These are phyloP conservation scores for Eulithis prunata DNA, from an alignment of 2,888 invertebrate genomes.

Conservation along the genomic window DNA sequence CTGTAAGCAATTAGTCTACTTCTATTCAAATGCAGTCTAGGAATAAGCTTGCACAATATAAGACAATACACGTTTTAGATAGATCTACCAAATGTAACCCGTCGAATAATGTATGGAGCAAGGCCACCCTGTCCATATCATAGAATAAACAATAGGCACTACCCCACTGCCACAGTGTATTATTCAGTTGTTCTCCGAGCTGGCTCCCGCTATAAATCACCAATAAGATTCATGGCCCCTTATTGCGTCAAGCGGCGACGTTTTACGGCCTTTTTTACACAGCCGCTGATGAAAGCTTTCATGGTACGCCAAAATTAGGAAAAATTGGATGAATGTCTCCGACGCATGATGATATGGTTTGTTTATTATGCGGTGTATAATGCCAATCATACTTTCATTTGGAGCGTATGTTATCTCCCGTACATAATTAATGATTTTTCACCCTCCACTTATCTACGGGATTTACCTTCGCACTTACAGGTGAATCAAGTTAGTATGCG, in stretches of 20 bases:
- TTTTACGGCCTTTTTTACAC: slow-evolving; percentile 47
- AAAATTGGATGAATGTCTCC: slow-evolving; percentile 22
- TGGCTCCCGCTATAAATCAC: slow-evolving; percentile 58
- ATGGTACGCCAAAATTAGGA: slow-evolving; percentile 33
- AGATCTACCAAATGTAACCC: background rate
- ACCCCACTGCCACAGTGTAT: slow-evolving; percentile 10
- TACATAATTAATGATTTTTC: too few species aligned
- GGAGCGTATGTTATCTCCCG: too few species aligned
- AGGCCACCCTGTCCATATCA: slow-evolving; percentile 2
- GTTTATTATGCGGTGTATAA: background rate
- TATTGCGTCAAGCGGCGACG: slow-evolving; percentile 53
- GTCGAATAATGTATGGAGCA: slow-evolving; percentile 2
- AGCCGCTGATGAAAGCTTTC: slow-evolving; percentile 40
- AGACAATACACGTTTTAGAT: too few species aligned
- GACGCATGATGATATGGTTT: slow-evolving; percentile 5
- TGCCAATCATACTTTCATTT: background rate
- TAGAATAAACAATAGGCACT: slow-evolving; percentile 8
- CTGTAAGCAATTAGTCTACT: too few species aligned
- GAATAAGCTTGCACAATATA: too few species aligned
- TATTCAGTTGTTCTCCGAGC: slow-evolving; percentile 15
- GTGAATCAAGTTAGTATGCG: too few species aligned
- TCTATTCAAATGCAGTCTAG: too few species aligned
- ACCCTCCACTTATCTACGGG: too few species aligned
- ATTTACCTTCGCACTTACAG: too few species aligned
- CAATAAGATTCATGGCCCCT: slow-evolving; percentile 65